These are phyloP conservation scores for Tachystola acroxantha DNA, from an alignment of 2,888 invertebrate genomes.

Conservation along the genomic window DNA sequence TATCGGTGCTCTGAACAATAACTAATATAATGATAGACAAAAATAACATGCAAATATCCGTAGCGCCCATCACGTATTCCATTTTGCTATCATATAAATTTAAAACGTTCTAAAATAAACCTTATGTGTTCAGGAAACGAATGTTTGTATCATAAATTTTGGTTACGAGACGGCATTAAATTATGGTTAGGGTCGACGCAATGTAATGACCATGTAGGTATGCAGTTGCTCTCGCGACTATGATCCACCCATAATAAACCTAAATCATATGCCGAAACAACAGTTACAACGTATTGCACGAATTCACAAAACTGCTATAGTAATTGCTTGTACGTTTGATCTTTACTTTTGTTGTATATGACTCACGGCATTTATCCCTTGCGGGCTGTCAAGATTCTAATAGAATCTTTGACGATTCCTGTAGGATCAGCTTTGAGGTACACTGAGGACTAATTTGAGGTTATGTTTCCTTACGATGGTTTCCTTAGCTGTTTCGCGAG, in stretches of 20 bases:
- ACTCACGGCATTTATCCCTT: no score
- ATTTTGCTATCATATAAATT: conserved; percentile 14
- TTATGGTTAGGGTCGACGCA: conserved; percentile 34
- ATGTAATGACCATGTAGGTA: conserved; percentile 49
- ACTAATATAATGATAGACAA: conserved; percentile 39
- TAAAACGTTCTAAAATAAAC: conserved; percentile 15
- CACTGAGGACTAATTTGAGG: no score
- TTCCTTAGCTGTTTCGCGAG: no score
- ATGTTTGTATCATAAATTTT: conserved; percentile 15
- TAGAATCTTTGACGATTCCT: no score
- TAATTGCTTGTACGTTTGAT: conserved; percentile 46
- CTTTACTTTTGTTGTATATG: conserved; percentile 22
- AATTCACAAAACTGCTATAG: conserved; percentile 32
- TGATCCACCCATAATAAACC: conserved; percentile 52
- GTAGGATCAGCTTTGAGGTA: no score
- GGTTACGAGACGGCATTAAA: conserved; percentile 24
- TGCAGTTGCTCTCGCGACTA: conserved; percentile 45
- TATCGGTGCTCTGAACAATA: conserved; percentile 36
- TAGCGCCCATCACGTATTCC: conserved; percentile 38
- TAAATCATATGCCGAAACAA: conserved; percentile 45
- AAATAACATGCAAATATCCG: conserved; percentile 52
- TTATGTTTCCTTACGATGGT: no score
- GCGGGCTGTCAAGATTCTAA: no score
- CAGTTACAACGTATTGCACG: conserved; percentile 30
- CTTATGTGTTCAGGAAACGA: conserved; percentile 17